A percentile compares a stretch with the other conserved stretches of the same genome.
Evolutionary conservation across 2,888 invertebrate genomes (phyloP).

Genomic region (Diaphora mendica): DNA sequence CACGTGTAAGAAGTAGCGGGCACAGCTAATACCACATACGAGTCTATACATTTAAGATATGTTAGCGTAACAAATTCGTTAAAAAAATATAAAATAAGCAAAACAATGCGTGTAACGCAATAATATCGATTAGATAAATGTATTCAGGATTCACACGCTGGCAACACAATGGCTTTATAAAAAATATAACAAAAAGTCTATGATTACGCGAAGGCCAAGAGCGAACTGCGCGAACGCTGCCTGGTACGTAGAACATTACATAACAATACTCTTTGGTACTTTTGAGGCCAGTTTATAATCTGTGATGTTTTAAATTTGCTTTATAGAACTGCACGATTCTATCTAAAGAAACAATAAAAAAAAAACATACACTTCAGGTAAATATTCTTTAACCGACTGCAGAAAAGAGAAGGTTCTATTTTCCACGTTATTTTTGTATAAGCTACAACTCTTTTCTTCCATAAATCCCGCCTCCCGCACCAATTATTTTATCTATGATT

Average conservation of each 20-base stretch:
- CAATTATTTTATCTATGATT: too few relatives aligned
- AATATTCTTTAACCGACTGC: too few relatives aligned
- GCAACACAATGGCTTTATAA: constrained; percentile 37
- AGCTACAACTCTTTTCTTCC: too few relatives aligned
- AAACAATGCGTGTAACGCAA: background rate
- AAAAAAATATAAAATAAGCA: background rate
- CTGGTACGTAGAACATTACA: background rate
- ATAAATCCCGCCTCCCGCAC: too few relatives aligned
- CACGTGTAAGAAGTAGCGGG: too few relatives aligned
- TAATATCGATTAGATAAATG: constrained; percentile 11
- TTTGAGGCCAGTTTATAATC: background rate
- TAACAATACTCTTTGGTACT: constrained; percentile 1
- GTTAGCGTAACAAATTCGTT: background rate
- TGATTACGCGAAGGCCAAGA: constrained; percentile 10
- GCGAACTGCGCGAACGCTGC: background rate
- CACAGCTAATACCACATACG: too few relatives aligned
- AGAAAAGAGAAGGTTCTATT: too few relatives aligned
- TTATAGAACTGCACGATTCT: background rate
- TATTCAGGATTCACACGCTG: constrained; percentile 44
- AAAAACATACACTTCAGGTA: too few relatives aligned
- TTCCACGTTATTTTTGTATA: too few relatives aligned
- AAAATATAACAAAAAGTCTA: constrained; percentile 40
- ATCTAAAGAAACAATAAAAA: too few relatives aligned
- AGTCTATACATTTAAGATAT: too few relatives aligned
- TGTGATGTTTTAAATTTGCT: background rate